Base-by-base conservation (phyloP, 2,888 invertebrate genomes). In the Pristionchus fissidentatus region DNA sequence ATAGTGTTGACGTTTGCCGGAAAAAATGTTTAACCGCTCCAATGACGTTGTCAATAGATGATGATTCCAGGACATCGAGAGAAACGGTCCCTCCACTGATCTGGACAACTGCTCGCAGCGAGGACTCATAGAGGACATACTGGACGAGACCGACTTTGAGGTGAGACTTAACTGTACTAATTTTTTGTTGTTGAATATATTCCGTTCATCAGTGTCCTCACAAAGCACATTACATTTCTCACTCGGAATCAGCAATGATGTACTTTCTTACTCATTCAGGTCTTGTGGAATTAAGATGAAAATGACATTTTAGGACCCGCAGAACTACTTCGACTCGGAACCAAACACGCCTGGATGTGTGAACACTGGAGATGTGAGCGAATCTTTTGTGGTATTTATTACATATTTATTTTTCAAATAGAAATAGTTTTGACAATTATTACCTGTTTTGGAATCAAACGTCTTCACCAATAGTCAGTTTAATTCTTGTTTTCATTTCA, bases 241-340 rank as follows among this genome's bases (percentile, higher is more conserved):
- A n/a, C n/a, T n/a, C n/a, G n/a, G n/a, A n/a, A n/a, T n/a, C n/a
- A n/a, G n/a, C n/a, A n/a, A n/a, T n/a, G n/a, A n/a, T n/a, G n/a
- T n/a, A n/a, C n/a, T n/a, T n/a, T n/a, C n/a, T n/a, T n/a, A n/a
- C n/a, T n/a, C n/a, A n/a, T n/a, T n/a, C n/a, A n/a, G n/a, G n/a
- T n/a, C n/a, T 85, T 85, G 29, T 26, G 60, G 43, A 43, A 86
- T 15, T 70, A 84, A 26, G 88, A 88, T 73, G 70, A 87, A 3
- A 81, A 87, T 52, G 85, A 84, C 29, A 82, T 57, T n/a, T 43
- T 70, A 41, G 88, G 85, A 88, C 80, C 87, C 87, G 7, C 83
- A 85, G 57, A 73, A 81, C 5, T 88, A 88, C 81, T 86, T 87
- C 46, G 88, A 88, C 35, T 80, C 85, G 0, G 80, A 70, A 49